Evolutionary conservation across 2,888 invertebrate species (phyloP).

Genomic region (Amblyjoppa proteus): DNA sequence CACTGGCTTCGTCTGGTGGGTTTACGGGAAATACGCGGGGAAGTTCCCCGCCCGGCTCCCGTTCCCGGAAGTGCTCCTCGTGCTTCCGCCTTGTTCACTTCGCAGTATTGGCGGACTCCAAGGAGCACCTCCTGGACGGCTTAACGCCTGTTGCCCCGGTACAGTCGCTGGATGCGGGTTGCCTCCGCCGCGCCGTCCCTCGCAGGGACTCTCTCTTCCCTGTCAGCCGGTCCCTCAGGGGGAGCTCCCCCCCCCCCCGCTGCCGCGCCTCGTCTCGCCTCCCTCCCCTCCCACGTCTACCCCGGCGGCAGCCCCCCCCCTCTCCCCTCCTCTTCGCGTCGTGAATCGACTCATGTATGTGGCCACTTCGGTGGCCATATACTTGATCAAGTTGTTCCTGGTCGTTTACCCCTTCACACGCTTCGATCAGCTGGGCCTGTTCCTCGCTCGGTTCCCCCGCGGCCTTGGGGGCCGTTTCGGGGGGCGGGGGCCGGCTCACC

Average conservation of each 20-base stretch:
- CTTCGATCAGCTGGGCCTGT: background rate
- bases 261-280: background rate
- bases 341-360: background rate
- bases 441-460: background rate
- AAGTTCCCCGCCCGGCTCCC: background rate
- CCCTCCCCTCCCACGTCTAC: background rate
- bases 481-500: background rate
- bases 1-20: constrained; percentile 4
- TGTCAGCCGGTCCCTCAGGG: background rate
- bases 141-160: background rate
- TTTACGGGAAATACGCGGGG: background rate
- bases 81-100: background rate
- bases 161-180: background rate
- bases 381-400: background rate
- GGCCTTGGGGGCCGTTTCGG: background rate
- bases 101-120: constrained; percentile 1
- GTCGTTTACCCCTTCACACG: background rate
- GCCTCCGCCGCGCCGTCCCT: background rate
- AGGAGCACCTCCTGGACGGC: constrained; percentile 33
- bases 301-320: background rate
- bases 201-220: background rate
- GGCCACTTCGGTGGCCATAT: background rate
- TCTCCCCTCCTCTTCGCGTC: background rate
- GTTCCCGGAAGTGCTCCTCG: constrained; percentile 19
- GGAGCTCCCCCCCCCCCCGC: background rate